Base-by-base conservation (phyloP, 92 coral and sea anemone genomes). In the Epizoanthus ramosus region DNA sequence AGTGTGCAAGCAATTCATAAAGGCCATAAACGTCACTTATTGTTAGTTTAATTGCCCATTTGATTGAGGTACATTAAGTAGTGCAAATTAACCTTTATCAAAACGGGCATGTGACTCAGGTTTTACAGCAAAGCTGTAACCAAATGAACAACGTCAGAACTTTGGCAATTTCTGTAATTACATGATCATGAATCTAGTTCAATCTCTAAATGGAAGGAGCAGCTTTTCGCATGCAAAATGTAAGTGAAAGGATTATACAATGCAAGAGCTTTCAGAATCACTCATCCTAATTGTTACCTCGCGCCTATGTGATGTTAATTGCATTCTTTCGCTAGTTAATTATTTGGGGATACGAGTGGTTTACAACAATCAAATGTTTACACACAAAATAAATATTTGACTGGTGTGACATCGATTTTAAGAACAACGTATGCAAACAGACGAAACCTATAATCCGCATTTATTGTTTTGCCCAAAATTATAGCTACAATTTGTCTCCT, bases 281-380 rank as follows among this genome's bases (percentile, higher is more conserved):
- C 17, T 16, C 6, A 1, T 7, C 24, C 41, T 28, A 66, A 33
- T 67, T 19, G 71, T 4, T 67, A 31, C 5, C 33, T 67, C 47
- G 33, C 47, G 22, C 71, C 71, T 33, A 33, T 67, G 47, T 33
- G 39, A 67, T 67, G 71, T 24, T 67, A 67, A 67, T 67, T 67
- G 4, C 0, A 25, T 47, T 47, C 54, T 47, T 47, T 8, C 54
- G 10, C 13, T 9, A 67, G 35, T 67, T 15, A 67, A 67, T 67
- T 67, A 41, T 31, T 67, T 67, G 39, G 19, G 3, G 24, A 8
- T 37, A 65, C 70, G 39, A 65, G 70, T 28, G 35, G 47, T 33
- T 67, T 43, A 67, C 39, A 16, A 41, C 43, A 31, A 33, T 33
- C 50, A 67, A 18, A 67, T 67, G 45, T 67, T 67, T 67, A 67